Conservation (phyloP, 2,797 vertebrate species). For the Hoplostethus atlanticus region DNA sequence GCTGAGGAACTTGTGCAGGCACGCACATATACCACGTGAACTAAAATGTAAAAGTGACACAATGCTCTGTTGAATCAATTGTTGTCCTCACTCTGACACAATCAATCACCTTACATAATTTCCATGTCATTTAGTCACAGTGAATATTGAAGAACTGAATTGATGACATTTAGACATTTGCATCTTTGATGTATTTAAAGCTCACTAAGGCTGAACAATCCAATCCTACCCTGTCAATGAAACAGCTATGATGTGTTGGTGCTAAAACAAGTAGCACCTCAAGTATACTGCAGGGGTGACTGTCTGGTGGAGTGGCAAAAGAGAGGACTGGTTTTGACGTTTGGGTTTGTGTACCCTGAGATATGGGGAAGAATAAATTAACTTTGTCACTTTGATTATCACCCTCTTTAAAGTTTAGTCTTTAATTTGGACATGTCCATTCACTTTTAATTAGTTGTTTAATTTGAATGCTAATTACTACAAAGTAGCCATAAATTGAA, state of each 20-base stretch:
- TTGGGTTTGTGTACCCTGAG: not conserved
- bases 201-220: not conserved
- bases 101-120: no score
- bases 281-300: conserved; percentile 34
- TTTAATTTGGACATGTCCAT: not conserved
- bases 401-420: not conserved
- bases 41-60: not conserved
- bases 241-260: conserved; percentile 8
- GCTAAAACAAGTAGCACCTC: conserved; percentile 39
- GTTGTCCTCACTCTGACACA: no score
- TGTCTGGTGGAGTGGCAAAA: conserved; percentile 27
- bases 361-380: not conserved
- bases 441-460: not conserved
- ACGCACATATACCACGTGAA: not conserved
- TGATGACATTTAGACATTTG: no score
- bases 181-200: no score
- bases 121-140: not conserved
- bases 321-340: not conserved
- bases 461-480: not conserved
- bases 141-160: not conserved
- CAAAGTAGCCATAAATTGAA: not conserved
- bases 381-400: not conserved
- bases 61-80: not conserved
- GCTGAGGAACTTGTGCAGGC: not conserved
- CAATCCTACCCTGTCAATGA: not conserved